phyloP scores from a whole-genome alignment of 2,113 vertebrate species.

The Paradoxurus hermaphroditus region DNA sequence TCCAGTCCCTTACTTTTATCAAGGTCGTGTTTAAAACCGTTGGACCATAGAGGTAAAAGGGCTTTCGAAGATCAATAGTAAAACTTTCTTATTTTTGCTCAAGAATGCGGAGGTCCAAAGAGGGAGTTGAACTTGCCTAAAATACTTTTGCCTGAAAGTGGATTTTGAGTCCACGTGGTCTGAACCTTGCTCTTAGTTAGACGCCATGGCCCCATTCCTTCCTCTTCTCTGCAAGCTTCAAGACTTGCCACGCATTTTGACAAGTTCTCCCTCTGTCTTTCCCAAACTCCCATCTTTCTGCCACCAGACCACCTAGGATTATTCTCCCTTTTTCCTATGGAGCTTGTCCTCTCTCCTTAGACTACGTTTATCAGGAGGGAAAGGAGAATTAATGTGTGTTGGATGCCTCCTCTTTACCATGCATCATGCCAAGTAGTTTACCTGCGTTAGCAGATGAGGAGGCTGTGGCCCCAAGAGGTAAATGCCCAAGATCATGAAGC shows the following conservation, averaged over 20 bases:
- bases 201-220: background rate
- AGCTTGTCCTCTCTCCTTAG: background rate
- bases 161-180: fast-evolving
- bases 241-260: background rate
- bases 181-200: background rate
- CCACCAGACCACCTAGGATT: background rate
- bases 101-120: background rate
- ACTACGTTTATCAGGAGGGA: background rate
- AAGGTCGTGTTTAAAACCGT: background rate
- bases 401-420: background rate
- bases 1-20: background rate
- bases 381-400: background rate
- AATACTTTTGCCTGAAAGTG: background rate
- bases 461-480: background rate
- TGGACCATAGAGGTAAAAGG: background rate
- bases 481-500: background rate
- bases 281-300: background rate
- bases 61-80: too few relatives aligned
- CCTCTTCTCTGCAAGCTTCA: background rate
- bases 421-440: background rate
- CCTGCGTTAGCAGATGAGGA: background rate
- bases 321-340: background rate
- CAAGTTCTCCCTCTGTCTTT: background rate
- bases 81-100: background rate
- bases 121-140: background rate